Conservation (phyloP, 2,113 vertebrate genomes). For the Myotis davidii region DNA sequence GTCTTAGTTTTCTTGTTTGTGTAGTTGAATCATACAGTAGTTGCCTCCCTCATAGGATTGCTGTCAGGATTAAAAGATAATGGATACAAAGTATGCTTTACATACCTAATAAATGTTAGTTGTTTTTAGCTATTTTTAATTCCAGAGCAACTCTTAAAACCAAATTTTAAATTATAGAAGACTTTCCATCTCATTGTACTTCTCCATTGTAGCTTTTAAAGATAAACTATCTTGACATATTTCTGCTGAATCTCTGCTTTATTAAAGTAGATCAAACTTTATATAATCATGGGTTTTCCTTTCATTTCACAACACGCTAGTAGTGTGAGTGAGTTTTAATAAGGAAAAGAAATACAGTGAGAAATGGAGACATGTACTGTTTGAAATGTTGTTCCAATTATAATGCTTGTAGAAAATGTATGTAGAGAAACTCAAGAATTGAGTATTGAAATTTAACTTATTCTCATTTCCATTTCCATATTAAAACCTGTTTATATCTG, state of each 20-base stretch:
- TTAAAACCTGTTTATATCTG: slow-evolving; percentile 47
- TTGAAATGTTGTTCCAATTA: slow-evolving; percentile 8
- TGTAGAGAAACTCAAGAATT: background rate
- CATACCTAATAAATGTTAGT: background rate
- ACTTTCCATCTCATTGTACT: background rate
- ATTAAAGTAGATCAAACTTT: background rate
- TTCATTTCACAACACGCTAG: background rate
- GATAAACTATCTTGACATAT: background rate
- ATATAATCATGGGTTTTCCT: background rate
- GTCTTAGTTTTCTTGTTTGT: background rate
- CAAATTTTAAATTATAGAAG: background rate
- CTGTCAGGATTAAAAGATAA: background rate
- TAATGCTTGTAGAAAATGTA: background rate
- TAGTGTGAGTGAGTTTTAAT: background rate
- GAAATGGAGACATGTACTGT: background rate
- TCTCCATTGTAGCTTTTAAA: background rate
- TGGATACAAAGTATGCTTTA: background rate
- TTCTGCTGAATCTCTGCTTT: slow-evolving; percentile 15
- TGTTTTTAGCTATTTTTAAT: slow-evolving; percentile 14
- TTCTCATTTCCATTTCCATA: slow-evolving; percentile 29
- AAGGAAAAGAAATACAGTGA: slow-evolving; percentile 1
- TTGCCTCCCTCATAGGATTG: background rate
- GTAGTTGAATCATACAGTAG: background rate
- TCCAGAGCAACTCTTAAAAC: background rate
- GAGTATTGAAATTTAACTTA: background rate